Base-by-base conservation (phyloP, 2,888 invertebrate genomes). In the Augochlorella aurata region DNA sequence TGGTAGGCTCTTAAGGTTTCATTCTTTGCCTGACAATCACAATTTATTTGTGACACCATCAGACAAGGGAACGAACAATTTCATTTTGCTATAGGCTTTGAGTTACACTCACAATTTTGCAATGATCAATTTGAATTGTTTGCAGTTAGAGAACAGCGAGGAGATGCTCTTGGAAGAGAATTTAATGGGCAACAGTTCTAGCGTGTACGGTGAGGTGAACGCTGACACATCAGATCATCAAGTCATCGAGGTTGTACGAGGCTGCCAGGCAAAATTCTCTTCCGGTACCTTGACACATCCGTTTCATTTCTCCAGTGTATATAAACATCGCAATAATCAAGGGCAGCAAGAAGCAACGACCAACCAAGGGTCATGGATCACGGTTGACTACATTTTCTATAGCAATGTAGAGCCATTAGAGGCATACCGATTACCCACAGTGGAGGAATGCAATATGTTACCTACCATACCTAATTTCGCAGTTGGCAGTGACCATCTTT, bases 351-450 rank as follows among this genome's bases (percentile, higher is more conserved):
- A 96, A 90, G 97, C 96, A 0, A 97, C 98, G 8, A 98, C 98
- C 0, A 95, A 95, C 92, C 98, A 98, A 90, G 94, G 95, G 71
- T 92, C 94, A 67, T 97, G 97, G 97, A 94, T 96, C 74, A 97
- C 96, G 0, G 98, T 99, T 0, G 99, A 99, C 94, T 98, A 98
- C 92, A 98, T 99, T 82, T 98, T 98, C 93, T 98, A 97, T 88
- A 96, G 96, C 95, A 96, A 94, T 80, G 86, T 92, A 70, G 89
- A 93, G 77, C 91, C 90, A 14, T 68, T 92, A n/a, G 90, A 93
- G 49, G 90, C 85, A 4, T 96, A 96, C 79, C 94, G 95, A 16
- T 93, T 99, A 81, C 97, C 98, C 4, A 95, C 96, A 0, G 92
- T 94, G 0, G 85, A 91, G 0, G 95, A 97, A 86, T 96, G 97